Base-by-base conservation (phyloP, 1,140 invertebrate species). In the Monochamus saltuarius region DNA sequence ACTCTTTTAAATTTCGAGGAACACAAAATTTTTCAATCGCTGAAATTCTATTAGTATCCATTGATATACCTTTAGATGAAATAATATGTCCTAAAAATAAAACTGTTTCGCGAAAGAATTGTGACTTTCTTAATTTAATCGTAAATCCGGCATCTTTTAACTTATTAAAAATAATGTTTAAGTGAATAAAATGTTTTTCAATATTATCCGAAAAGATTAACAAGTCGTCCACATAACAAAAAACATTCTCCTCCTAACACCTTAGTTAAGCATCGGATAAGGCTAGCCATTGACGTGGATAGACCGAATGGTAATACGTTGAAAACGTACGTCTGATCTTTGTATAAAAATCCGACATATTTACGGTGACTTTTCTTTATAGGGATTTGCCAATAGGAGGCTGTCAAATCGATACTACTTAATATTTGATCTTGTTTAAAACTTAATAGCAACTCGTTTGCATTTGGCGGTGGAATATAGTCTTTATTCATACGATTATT, bases 171-270 rank as follows among this genome's bases (percentile, higher is more conserved):
- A 47, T 47, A 19, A 19, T 47, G n/a, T 29, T 22, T 22, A 47
- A 19, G 29, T 47, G 13, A 47, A 8, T 0, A 7, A 29, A 29
- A 29, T 29, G 22, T 29, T 29, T 29, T 29, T 29, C 22, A 29
- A 29, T 29, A 6, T 29, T 47, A 22, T 29, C 17, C 17, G 45
- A n/a, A 47, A 16, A 19, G 17, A 47, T 19, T 47, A 47, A 10
- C 74, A 65, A 13, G 16, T 37, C 50, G 10, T 52, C 50, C 9
- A 52, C 50, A 52, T 52, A 52, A 10, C 22, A 19, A 10, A n/a
- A 52, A 13, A 14, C 11, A 52, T 52, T 52, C 35, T n/a, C n/a
- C 29, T 14, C 50, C 50, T n/a, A 52, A 35, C 7, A 52, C 37
- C 8, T 11, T n/a, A 35, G 22, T 52, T 17, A 52, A 38, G 11